Evolutionary conservation across 2,797 vertebrate species (phyloP).

Genomic region (Centropyge bicolor): DNA sequence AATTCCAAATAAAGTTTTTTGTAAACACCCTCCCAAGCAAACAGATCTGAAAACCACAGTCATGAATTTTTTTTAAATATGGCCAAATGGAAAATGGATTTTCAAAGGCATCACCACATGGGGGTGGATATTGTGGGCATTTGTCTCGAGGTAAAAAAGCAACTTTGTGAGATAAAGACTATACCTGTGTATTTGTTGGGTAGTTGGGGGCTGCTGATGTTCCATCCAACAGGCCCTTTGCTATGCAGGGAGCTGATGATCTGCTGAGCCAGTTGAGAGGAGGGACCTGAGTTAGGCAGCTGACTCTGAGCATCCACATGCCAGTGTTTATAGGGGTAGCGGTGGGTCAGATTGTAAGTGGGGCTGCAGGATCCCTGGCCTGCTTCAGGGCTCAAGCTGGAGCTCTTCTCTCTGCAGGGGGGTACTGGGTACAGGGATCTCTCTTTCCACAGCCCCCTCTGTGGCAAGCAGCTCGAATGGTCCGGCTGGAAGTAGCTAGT

Average conservation of each 20-base stretch:
- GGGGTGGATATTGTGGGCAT: background rate
- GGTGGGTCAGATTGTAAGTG: conserved; percentile 85
- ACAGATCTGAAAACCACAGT: background rate
- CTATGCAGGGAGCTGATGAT: conserved; percentile 87
- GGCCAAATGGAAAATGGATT: background rate
- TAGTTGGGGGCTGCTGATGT: conserved; percentile 60
- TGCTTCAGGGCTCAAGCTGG: conserved; percentile 84
- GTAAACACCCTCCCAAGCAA: background rate
- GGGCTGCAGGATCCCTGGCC: conserved; percentile 84
- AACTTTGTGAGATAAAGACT: background rate
- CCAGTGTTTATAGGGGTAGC: conserved; percentile 87
- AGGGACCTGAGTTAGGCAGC: conserved; percentile 33
- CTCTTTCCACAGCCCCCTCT: conserved; percentile 86
- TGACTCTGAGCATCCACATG: conserved; percentile 86
- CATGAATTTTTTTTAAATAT: background rate
- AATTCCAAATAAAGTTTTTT: background rate
- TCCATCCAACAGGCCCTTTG: conserved; percentile 86
- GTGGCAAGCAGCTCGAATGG: conserved; percentile 85
- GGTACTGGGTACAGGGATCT: conserved; percentile 71
- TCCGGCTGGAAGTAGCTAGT: conserved; percentile 85
- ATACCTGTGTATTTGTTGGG: conserved; percentile 68
- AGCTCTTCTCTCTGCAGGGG: conserved; percentile 83
- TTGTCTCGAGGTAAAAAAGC: background rate
- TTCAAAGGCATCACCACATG: background rate
- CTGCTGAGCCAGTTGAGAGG: conserved; percentile 87